Evolutionary conservation across 2,113 vertebrate genomes (phyloP), one percentile per base, ranked within the genome.

Genomic region (Aviceda subcristata): DNA sequence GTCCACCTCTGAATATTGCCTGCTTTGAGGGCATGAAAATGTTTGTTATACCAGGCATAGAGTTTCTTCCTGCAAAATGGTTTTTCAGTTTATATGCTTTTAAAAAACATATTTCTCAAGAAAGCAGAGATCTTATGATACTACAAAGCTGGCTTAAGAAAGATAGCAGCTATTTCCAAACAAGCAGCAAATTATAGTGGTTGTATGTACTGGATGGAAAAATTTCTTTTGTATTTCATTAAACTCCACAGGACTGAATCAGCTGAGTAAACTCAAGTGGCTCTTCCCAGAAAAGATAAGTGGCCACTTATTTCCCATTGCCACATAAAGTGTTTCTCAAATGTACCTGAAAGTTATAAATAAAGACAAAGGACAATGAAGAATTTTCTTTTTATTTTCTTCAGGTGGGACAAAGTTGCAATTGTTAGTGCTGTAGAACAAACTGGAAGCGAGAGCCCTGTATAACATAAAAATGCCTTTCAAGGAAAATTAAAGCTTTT

Each of bases 271-370:
- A 67, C 56, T 92, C 64, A 85, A 96, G 92, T 72, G 51, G 27
- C 36, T 96, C 56, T 95, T 91, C 86, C 71, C 80, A 92, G 51
- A 94, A 80, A 73, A 80, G 43, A 27, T 66, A 96, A 95, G 64
- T 57, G 73, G 56, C 64, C 83, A 89, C 57, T 96, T 91, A 60
- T 75, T 88, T 72, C 60, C 36, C 57, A 51, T 84, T 93, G 48
- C 55, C 24, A 56, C 41, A 46, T 69, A 43, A 74, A 90, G n/a
- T 34, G 22, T 86, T 95, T 87, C 64, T 93, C 69, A 88, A 91
- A 94, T 29, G 39, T 78, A 91, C 60, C 71, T 91, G 73, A 56
- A 90, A 81, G 43, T 34, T 92, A 66, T 46, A 88, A 85, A 87
- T 64, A 86, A 91, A 86, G 82, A 51, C 34, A 85, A 91, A 73